These are phyloP conservation scores for Nymphalis c-album DNA, from an alignment of 2,888 invertebrate species.

Conservation along the genomic window DNA sequence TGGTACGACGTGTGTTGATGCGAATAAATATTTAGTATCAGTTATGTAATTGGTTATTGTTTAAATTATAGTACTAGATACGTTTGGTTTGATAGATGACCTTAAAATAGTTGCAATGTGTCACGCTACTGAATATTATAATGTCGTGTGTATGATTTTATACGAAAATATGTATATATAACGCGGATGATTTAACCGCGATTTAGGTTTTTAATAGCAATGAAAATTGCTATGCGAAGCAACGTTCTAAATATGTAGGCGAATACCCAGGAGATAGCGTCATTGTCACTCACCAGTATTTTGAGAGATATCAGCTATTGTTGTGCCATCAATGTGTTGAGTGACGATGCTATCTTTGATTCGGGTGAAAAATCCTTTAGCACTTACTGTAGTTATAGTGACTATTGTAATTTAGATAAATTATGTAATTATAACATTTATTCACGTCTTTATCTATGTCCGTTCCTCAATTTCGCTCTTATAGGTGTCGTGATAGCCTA, in stretches of 20 bases:
- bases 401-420: conserved; percentile 59
- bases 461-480: conserved; percentile 80
- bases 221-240: conserved; percentile 36
- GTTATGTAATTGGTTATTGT: background rate
- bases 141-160: conserved; percentile 27
- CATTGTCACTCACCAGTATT: conserved; percentile 15
- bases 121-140: conserved; percentile 25
- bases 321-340: background rate
- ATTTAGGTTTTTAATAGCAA: conserved; percentile 33
- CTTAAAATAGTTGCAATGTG: conserved; percentile 19
- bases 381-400: conserved; percentile 48
- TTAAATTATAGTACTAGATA: conserved; percentile 7
- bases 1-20: conserved; percentile 22
- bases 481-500: conserved; percentile 80
- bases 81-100: conserved; percentile 24
- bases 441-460: conserved; percentile 73
- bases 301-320: background rate
- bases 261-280: conserved; percentile 26
- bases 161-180: conserved; percentile 29
- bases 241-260: conserved; percentile 38
- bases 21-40: conserved; percentile 15
- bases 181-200: conserved; percentile 20
- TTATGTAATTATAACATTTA: conserved; percentile 59
- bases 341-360: conserved; percentile 27
- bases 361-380: conserved; percentile 44